Conservation (phyloP, 2,113 vertebrate species). For the Cygnus buccinator region DNA sequence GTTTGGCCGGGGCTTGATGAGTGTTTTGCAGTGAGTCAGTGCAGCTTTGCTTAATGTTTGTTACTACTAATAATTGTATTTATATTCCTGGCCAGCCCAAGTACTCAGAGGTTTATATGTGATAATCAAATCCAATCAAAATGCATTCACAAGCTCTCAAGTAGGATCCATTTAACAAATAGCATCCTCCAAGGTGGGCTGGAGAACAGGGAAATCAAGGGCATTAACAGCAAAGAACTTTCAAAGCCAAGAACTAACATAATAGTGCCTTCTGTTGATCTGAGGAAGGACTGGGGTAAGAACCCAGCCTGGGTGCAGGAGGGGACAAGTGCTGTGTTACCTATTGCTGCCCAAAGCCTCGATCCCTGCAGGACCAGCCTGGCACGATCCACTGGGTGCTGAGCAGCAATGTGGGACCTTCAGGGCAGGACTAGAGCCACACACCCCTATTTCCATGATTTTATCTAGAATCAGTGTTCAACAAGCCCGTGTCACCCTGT, state of each 20-base stretch:
- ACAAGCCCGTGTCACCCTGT: no score
- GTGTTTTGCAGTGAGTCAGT: not conserved
- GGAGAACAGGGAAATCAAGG: not conserved
- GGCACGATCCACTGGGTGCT: not conserved
- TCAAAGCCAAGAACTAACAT: not conserved
- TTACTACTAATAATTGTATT: not conserved
- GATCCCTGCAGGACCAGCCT: not conserved
- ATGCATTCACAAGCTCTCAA: not conserved
- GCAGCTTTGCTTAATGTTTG: not conserved
- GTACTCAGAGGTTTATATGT: not conserved
- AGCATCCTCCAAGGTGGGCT: not conserved
- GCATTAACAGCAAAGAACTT: not conserved
- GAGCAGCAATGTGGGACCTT: not conserved
- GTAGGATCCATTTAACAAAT: not conserved
- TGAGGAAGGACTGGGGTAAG: not conserved
- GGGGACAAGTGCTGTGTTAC: rapidly evolving
- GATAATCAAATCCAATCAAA: conserved; percentile 20
- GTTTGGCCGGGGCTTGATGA: not conserved
- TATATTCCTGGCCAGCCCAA: not conserved
- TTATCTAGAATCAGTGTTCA: not conserved
- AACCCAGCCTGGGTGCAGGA: not conserved
- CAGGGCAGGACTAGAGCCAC: not conserved
- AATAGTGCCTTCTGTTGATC: not conserved
- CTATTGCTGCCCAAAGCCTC: not conserved
- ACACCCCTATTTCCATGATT: not conserved